phyloP scores from a whole-genome alignment of 2,888 invertebrate genomes.

The Crocallis elinguaria region DNA sequence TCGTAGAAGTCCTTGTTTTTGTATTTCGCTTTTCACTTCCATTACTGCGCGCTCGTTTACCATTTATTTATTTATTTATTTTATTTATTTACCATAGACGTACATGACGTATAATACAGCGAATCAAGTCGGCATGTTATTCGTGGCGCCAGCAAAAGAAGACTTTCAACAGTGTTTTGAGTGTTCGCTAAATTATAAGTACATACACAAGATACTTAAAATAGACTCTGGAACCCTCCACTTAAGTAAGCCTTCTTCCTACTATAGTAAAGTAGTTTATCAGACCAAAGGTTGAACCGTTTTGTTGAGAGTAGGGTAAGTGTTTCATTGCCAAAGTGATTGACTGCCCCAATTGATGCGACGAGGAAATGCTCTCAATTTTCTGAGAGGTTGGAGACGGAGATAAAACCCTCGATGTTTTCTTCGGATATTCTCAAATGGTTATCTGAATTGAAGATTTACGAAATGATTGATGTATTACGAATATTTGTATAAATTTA shows the following conservation, averaged over 20 bases:
- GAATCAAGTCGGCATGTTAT: no score
- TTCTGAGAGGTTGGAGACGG: conserved; percentile 29
- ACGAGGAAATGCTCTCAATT: conserved; percentile 35
- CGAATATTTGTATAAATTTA: neutral
- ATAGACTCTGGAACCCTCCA: no score
- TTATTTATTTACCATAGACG: no score
- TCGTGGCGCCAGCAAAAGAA: no score
- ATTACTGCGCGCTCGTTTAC: no score
- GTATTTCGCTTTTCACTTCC: no score
- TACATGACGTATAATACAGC: no score
- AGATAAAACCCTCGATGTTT: conserved; percentile 24
- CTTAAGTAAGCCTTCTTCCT: neutral
- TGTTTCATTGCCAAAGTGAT: conserved; percentile 38
- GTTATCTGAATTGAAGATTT: conserved; percentile 8
- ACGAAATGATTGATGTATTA: neutral
- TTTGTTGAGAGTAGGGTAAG: conserved; percentile 25
- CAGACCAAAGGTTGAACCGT: conserved; percentile 11
- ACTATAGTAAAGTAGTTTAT: conserved; percentile 5
- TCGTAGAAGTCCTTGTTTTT: no score
- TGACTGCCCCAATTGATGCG: conserved; percentile 36
- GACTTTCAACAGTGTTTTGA: no score
- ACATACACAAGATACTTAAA: no score
- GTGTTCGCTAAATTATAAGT: no score
- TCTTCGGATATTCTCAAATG: conserved; percentile 5
- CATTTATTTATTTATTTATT: no score